Evolutionary conservation across 2,888 invertebrate species (phyloP).

Genomic region (Anarsia innoxiella): DNA sequence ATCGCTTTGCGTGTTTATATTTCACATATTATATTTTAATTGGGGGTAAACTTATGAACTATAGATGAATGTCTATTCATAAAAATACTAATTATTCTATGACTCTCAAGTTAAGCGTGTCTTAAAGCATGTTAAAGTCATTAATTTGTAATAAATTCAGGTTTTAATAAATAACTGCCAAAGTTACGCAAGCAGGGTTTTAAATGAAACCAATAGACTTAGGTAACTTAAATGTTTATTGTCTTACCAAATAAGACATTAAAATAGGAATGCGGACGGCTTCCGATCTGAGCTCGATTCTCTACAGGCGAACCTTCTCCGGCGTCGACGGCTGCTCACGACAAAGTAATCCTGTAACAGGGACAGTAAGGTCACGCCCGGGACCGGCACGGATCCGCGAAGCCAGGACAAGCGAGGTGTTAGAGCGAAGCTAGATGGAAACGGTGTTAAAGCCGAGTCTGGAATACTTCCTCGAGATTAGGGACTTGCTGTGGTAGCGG

Average conservation of each 20-base stretch:
- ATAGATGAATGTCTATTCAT: too few relatives aligned
- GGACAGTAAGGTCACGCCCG: constrained; percentile 62
- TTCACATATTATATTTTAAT: too few relatives aligned
- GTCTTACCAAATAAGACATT: constrained; percentile 53
- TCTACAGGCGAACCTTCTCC: too few relatives aligned
- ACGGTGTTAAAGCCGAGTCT: constrained; percentile 67
- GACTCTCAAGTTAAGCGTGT: too few relatives aligned
- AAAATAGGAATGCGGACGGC: constrained; percentile 64
- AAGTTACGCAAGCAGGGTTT: constrained; percentile 39
- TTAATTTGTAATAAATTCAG: too few relatives aligned
- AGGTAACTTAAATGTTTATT: constrained; percentile 59
- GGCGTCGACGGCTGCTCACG: constrained; percentile 41
- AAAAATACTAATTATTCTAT: too few relatives aligned
- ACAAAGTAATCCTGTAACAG: constrained; percentile 71
- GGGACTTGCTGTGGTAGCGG: constrained; percentile 83
- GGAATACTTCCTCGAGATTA: constrained; percentile 84
- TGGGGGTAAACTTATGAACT: too few relatives aligned
- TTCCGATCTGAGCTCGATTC: constrained; percentile 41
- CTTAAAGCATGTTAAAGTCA: too few relatives aligned
- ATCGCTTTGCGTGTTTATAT: too few relatives aligned
- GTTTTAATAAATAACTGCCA: too few relatives aligned
- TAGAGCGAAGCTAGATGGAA: constrained; percentile 69
- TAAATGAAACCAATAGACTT: constrained; percentile 35
- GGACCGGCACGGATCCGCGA: constrained; percentile 41
- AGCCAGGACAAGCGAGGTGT: constrained; percentile 59